Conservation (phyloP, 2,113 vertebrate species). For the Phrynosoma platyrhinos region DNA sequence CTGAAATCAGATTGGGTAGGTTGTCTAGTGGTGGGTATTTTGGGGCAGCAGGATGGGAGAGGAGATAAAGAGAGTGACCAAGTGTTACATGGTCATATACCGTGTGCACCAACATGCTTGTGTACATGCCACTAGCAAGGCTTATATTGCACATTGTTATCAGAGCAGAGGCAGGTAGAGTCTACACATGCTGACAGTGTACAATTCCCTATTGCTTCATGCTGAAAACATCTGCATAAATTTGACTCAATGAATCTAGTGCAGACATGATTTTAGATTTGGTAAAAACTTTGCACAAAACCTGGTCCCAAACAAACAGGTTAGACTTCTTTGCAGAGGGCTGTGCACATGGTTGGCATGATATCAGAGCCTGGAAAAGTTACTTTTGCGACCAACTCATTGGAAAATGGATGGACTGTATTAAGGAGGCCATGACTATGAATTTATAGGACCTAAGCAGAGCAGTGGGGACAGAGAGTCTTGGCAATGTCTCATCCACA, state of each 20-base stretch:
- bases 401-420: too few relatives aligned
- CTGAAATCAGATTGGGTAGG: neutral
- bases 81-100: neutral
- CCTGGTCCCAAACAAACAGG: neutral
- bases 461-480: too few relatives aligned
- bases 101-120: neutral
- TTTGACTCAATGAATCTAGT: slow-evolving; percentile 31
- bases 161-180: neutral
- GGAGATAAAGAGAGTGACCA: neutral
- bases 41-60: neutral
- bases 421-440: too few relatives aligned
- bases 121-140: neutral
- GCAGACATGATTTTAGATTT: slow-evolving; percentile 16
- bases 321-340: neutral
- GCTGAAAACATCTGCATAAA: neutral
- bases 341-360: neutral
- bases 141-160: neutral
- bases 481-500: too few relatives aligned
- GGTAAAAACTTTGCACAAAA: neutral
- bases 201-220: neutral
- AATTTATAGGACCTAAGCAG: too few relatives aligned
- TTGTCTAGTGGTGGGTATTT: neutral
- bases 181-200: neutral
- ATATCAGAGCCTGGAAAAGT: neutral
- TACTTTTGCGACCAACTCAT: too few relatives aligned